phyloP scores from a whole-genome alignment of 2,113 vertebrate species.

The Phalacrocorax pelagicus region DNA sequence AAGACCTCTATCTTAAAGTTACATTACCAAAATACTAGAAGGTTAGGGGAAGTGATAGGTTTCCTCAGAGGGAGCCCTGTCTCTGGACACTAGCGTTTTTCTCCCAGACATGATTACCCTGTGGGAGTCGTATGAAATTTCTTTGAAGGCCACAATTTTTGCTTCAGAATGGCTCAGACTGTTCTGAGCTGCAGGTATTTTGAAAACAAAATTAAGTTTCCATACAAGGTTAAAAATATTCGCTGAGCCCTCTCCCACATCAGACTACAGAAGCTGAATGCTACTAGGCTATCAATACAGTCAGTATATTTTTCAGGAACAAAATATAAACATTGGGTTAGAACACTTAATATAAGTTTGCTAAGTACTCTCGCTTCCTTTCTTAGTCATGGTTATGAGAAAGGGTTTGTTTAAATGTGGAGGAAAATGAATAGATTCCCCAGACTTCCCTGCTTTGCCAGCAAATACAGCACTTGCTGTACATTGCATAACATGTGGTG shows the following conservation, averaged over 20 bases:
- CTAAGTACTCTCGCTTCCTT: constrained; percentile 57
- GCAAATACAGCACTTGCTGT: background rate
- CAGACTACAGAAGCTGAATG: background rate
- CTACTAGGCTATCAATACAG: constrained; percentile 34
- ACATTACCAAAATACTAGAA: background rate
- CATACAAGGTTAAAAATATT: constrained; percentile 52
- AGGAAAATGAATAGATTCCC: constrained; percentile 52
- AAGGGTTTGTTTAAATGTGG: constrained; percentile 55
- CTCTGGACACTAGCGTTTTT: background rate
- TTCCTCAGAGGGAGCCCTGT: background rate
- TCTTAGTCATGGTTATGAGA: constrained; percentile 53
- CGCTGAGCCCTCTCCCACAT: background rate
- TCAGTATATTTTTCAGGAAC: constrained; percentile 48
- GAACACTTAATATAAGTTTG: constrained; percentile 52
- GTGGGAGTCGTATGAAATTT: background rate
- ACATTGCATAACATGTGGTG: background rate
- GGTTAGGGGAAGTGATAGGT: background rate
- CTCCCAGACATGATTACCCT: background rate
- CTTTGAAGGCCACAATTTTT: constrained; percentile 24
- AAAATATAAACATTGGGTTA: constrained; percentile 53
- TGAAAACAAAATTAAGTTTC: constrained; percentile 44
- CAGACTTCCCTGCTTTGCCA: constrained; percentile 35
- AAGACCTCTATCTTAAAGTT: background rate
- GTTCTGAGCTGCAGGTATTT: constrained; percentile 52
- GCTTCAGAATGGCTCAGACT: constrained; percentile 4